Conservation (phyloP, 2,888 invertebrate genomes). For the Erebia palarica region DNA sequence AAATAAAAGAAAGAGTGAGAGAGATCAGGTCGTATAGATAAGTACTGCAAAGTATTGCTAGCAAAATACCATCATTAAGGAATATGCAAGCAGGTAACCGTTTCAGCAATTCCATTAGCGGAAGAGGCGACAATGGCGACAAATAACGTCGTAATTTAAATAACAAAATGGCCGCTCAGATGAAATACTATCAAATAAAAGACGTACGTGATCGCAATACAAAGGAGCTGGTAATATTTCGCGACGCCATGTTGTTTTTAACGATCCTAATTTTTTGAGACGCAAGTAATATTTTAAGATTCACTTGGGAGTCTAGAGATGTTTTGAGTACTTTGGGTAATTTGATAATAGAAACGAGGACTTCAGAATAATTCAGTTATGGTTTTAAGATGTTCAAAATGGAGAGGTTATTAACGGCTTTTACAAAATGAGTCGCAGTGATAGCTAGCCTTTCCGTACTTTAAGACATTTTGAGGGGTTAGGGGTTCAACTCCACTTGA, state of each 20-base stretch:
- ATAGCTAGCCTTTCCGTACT: too few relatives aligned
- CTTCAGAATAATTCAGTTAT: not conserved
- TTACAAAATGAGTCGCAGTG: too few relatives aligned
- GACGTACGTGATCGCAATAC: conserved; percentile 32
- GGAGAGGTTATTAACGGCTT: not conserved
- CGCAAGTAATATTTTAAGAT: conserved; percentile 25
- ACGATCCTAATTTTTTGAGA: conserved; percentile 19
- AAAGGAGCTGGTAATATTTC: conserved; percentile 17
- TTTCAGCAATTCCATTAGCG: conserved; percentile 3
- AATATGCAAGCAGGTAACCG: not conserved
- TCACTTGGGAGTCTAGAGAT: conserved; percentile 10
- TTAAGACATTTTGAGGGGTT: too few relatives aligned
- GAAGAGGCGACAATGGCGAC: not conserved
- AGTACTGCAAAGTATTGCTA: not conserved
- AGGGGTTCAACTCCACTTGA: too few relatives aligned
- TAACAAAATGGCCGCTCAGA: conserved; percentile 30
- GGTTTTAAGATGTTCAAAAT: not conserved
- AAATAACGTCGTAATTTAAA: conserved; percentile 28
- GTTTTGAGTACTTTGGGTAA: conserved; percentile 3
- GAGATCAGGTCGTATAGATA: too few relatives aligned
- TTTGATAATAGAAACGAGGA: conserved; percentile 1
- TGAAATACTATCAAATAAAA: conserved; percentile 37
- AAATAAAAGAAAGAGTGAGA: too few relatives aligned
- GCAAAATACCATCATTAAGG: not conserved
- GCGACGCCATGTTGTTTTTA: conserved; percentile 26